Conservation (phyloP, 2,797 vertebrate species). For the Esox masquinongy region DNA sequence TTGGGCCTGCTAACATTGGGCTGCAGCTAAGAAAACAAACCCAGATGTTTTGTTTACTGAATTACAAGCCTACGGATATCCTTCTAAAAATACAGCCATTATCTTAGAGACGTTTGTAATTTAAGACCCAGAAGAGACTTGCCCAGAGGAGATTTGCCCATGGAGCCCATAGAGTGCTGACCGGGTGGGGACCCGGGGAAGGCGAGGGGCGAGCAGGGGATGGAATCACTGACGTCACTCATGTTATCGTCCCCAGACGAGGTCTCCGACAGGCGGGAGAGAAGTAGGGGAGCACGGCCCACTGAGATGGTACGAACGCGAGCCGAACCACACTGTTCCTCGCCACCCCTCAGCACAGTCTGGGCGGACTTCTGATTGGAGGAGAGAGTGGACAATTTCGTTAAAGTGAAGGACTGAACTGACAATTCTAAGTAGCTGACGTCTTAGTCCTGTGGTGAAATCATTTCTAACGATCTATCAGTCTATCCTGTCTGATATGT, state of each 20-base stretch:
- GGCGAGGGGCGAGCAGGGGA: slow-evolving; percentile 80
- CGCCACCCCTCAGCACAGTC: slow-evolving; percentile 88
- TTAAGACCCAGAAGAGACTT: slow-evolving; percentile 1
- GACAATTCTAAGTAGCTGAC: background rate
- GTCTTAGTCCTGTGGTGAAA: background rate
- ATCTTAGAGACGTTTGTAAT: background rate
- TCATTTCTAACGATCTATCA: background rate
- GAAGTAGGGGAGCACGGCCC: slow-evolving; percentile 78
- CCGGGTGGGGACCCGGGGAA: slow-evolving; percentile 73
- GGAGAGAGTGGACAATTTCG: background rate
- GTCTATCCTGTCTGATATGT: background rate
- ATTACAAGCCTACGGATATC: background rate
- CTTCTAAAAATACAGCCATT: background rate
- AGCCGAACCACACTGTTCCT: slow-evolving; percentile 90
- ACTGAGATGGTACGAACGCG: slow-evolving; percentile 84
- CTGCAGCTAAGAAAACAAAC: background rate
- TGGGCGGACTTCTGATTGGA: slow-evolving; percentile 84
- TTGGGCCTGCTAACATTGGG: background rate
- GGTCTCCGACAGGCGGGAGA: slow-evolving; percentile 88
- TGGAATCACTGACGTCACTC: slow-evolving; percentile 86
- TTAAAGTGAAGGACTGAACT: background rate
- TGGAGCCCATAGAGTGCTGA: slow-evolving; percentile 32
- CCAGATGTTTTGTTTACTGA: background rate
- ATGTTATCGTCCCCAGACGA: slow-evolving; percentile 88
- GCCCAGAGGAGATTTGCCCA: slow-evolving; percentile 64